Conservation (phyloP, 2,888 invertebrate genomes). For the Smittia aterrima region DNA sequence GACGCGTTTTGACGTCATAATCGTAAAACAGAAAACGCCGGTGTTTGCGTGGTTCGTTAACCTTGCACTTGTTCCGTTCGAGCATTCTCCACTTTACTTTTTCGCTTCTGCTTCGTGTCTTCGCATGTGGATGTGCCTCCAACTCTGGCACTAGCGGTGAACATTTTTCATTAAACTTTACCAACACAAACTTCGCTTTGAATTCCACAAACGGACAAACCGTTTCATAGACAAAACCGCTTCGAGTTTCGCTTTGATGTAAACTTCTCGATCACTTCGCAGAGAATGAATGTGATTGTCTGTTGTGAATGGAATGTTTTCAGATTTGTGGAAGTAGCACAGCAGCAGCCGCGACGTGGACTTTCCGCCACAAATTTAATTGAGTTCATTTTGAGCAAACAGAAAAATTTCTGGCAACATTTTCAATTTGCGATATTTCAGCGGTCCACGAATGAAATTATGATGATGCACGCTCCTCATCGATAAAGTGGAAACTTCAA, state of each 20-base stretch:
- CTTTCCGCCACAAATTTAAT: neutral
- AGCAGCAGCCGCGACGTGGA: neutral
- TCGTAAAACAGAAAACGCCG: constrained; percentile 21
- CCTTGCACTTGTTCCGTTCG: constrained; percentile 36
- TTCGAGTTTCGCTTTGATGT: neutral
- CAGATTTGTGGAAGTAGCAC: neutral
- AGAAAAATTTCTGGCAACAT: neutral
- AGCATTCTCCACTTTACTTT: neutral
- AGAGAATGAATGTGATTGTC: neutral
- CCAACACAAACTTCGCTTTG: neutral
- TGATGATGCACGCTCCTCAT: neutral
- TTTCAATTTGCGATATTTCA: neutral
- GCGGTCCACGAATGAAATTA: neutral
- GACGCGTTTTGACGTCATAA: constrained; percentile 30
- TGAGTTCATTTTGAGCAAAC: constrained; percentile 8
- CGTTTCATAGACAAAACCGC: constrained; percentile 4
- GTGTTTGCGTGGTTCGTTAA: constrained; percentile 33
- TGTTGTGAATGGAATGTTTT: neutral
- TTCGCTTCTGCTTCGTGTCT: constrained; percentile 3
- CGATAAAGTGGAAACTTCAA: neutral
- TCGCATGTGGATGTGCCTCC: constrained; percentile 9
- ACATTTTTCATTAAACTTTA: neutral
- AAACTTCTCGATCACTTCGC: neutral
- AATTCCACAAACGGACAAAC: neutral
- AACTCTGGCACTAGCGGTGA: too few species aligned